Percentiles rank a stretch among this genome's conserved stretches.
Evolutionary conservation across 2,888 invertebrate species (phyloP).

Genomic region (Portevinia maculata): DNA sequence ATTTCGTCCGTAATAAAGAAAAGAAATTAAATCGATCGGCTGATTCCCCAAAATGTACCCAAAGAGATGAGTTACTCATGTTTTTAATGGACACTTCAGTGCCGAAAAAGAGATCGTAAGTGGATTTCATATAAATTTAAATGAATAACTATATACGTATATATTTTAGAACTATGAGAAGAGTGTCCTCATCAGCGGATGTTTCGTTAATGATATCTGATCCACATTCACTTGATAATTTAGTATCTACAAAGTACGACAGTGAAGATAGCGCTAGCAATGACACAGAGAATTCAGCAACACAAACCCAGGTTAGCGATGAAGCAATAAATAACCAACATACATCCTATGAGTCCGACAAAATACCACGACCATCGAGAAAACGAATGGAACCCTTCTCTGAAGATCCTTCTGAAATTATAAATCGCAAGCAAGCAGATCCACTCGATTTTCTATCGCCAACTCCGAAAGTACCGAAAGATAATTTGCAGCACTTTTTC

Average conservation of each 20-base stretch:
- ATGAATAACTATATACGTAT: background rate
- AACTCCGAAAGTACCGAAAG: background rate
- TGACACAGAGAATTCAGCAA: no score
- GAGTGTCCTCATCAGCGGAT: background rate
- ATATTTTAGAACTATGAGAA: background rate
- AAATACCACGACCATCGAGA: background rate
- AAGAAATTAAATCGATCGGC: background rate
- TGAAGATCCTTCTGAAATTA: background rate
- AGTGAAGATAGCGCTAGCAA: no score
- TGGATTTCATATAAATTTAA: background rate
- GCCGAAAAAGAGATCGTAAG: slow-evolving; percentile 2
- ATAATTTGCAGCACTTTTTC: background rate
- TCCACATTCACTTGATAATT: background rate
- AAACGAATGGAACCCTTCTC: background rate
- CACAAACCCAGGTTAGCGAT: background rate
- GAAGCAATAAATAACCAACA: background rate
- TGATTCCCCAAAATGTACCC: background rate
- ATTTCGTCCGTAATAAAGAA: background rate
- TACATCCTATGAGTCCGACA: no score
- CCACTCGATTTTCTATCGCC: background rate
- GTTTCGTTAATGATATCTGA: background rate
- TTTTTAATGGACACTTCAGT: background rate
- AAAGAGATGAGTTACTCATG: slow-evolving; percentile 2
- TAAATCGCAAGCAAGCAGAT: background rate
- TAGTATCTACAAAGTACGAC: background rate